These are phyloP conservation scores for Enteromius mattozi DNA, from an alignment of 2,797 vertebrate genomes.

Conservation along the genomic window DNA sequence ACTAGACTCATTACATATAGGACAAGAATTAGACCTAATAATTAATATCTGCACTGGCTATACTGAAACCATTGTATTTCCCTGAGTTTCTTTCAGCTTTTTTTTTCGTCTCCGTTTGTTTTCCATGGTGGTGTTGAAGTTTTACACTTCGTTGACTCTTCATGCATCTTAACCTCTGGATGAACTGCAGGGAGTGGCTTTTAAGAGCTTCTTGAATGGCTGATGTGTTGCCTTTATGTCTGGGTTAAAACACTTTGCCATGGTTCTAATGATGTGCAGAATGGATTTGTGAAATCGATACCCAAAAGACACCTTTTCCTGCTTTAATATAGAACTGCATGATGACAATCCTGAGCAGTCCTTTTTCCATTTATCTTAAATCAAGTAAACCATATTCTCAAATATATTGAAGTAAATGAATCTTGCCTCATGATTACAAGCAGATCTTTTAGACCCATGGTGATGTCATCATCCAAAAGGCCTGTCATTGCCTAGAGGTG, in stretches of 20 bases:
- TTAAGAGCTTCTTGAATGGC: constrained; percentile 38
- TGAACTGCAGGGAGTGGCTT: constrained; percentile 34
- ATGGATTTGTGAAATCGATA: constrained; percentile 1
- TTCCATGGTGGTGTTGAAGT: not conserved
- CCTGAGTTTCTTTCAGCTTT: not conserved
- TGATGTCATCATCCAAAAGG: not conserved
- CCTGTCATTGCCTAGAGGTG: constrained; percentile 16
- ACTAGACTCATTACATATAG: not conserved
- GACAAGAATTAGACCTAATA: not conserved
- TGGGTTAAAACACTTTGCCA: constrained; percentile 19
- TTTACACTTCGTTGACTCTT: constrained; percentile 44
- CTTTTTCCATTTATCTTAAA: not conserved
- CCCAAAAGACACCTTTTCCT: not conserved
- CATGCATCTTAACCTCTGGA: constrained; percentile 39
- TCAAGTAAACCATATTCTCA: not conserved
- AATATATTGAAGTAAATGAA: not conserved
- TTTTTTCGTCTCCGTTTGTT: not conserved
- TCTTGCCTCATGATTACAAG: constrained; percentile 12
- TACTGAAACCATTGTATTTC: not conserved
- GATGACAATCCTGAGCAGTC: not conserved
- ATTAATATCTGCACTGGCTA: constrained; percentile 1
- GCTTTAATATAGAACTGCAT: not conserved
- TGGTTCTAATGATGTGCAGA: not conserved
- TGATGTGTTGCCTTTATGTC: constrained; percentile 32
- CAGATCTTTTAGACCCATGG: not conserved